Conservation (phyloP, 2,113 vertebrate genomes). For the Thalassarche chlororhynchos region DNA sequence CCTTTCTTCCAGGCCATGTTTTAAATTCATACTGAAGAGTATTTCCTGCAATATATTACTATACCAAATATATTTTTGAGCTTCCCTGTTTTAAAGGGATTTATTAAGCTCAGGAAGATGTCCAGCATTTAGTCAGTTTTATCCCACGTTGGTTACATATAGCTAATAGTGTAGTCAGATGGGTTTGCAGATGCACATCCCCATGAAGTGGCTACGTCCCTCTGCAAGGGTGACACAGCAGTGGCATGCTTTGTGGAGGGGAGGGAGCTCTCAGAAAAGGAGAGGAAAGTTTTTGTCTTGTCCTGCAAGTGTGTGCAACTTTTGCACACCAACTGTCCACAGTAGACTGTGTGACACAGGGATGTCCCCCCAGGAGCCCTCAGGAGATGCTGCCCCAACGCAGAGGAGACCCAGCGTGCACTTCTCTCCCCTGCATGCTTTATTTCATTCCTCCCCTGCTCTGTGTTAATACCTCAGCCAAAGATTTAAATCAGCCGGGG, state of each 20-base stretch:
- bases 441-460: neutral
- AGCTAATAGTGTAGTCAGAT: neutral
- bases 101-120: neutral
- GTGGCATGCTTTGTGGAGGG: neutral
- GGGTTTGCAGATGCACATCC: neutral
- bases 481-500: neutral
- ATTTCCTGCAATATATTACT: neutral
- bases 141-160: neutral
- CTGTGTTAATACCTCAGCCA: neutral
- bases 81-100: neutral
- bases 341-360: neutral
- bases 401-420: neutral
- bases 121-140: neutral
- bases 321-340: neutral
- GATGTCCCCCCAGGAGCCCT: neutral
- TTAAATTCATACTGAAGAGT: neutral
- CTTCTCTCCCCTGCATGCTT: neutral
- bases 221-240: neutral
- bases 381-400: rapidly evolving
- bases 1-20: neutral
- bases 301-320: neutral
- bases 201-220: neutral
- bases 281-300: neutral
- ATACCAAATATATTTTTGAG: neutral
- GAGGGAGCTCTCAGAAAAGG: neutral